Evolutionary conservation across 1,140 invertebrate species (phyloP).

Genomic region (Drosophila setifemur): DNA sequence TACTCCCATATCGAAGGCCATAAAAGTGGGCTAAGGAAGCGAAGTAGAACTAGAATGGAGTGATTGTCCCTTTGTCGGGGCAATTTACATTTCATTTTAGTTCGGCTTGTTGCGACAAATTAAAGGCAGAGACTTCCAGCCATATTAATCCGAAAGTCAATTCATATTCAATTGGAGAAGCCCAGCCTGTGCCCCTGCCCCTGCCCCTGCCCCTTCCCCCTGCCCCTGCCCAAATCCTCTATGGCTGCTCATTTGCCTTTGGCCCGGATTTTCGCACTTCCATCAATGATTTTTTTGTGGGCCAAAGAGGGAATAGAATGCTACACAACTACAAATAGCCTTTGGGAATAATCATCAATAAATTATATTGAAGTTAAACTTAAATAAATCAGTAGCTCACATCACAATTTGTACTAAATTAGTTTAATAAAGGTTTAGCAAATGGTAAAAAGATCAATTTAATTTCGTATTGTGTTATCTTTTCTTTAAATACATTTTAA

Average conservation of each 20-base stretch:
- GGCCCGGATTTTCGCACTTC: conserved; percentile 42
- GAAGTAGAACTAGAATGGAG: background rate
- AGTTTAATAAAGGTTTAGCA: no score
- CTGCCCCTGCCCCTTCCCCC: conserved; percentile 23
- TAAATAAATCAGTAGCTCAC: no score
- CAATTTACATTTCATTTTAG: conserved; percentile 64
- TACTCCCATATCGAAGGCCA: conserved; percentile 40
- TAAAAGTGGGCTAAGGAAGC: conserved; percentile 29
- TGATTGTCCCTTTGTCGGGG: conserved; percentile 9
- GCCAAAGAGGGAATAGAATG: background rate
- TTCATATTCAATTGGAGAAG: conserved; percentile 70
- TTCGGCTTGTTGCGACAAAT: conserved; percentile 43
- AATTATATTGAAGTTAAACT: no score
- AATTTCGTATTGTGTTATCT: no score
- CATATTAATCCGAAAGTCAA: conserved; percentile 58
- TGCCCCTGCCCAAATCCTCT: no score
- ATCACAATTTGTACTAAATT: no score
- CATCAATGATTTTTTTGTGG: background rate
- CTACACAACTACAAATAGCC: no score
- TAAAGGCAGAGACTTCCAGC: background rate
- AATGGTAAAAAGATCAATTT: no score
- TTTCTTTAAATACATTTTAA: no score
- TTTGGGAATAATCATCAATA: background rate
- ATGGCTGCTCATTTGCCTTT: conserved; percentile 63
- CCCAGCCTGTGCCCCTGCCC: conserved; percentile 5